Evolutionary conservation across 2,113 vertebrate species (phyloP).

Genomic region (Hassar affinis): DNA sequence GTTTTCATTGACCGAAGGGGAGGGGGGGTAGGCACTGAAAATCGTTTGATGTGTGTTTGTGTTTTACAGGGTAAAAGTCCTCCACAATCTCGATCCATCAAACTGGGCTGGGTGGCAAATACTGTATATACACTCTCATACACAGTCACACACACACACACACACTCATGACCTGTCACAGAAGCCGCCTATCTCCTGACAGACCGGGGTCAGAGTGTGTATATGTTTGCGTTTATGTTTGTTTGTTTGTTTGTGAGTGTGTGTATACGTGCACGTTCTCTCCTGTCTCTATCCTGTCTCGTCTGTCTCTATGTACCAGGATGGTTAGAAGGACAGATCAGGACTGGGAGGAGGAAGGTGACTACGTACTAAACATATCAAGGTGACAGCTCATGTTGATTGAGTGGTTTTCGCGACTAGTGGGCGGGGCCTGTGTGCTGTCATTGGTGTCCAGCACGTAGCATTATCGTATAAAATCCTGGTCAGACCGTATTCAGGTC

Average conservation of each 20-base stretch:
- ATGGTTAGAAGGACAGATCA: neutral
- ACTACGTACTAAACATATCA: neutral
- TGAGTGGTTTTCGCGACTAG: neutral
- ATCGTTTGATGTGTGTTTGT: constrained; percentile 8
- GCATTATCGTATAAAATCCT: neutral
- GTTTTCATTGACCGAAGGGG: constrained; percentile 7
- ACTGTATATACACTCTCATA: neutral
- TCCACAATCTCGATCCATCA: constrained; percentile 7
- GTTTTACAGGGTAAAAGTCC: constrained; percentile 1
- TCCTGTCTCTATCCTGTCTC: neutral
- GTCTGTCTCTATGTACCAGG: constrained; percentile 8
- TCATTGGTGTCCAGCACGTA: neutral
- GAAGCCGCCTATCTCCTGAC: constrained; percentile 28
- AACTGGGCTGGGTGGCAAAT: neutral
- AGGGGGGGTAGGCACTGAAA: constrained; percentile 21
- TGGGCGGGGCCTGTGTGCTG: neutral
- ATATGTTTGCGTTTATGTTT: constrained; percentile 12
- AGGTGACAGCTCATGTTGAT: constrained; percentile 23
- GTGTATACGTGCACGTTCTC: neutral
- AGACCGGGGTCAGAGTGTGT: constrained; percentile 30
- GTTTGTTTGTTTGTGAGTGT: constrained; percentile 14
- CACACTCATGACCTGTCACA: constrained; percentile 14
- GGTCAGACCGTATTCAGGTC: neutral
- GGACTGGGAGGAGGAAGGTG: constrained; percentile 12
- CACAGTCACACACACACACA: neutral